Evolutionary conservation across 2,888 invertebrate genomes (phyloP).

Genomic region (Cartodere bifasciata): DNA sequence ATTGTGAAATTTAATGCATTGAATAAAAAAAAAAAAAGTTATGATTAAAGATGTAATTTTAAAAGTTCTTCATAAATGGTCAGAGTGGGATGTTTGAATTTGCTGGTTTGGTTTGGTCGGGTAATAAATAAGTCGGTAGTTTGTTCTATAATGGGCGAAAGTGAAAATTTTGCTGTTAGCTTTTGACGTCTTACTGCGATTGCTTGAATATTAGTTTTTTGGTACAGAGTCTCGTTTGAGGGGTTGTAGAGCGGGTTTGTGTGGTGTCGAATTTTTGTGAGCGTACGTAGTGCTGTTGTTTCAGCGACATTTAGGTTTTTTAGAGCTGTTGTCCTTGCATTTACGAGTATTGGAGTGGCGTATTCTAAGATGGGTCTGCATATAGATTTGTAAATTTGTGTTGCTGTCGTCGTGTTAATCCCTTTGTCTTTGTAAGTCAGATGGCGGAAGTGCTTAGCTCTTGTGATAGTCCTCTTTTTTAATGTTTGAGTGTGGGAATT

Average conservation of each 20-base stretch:
- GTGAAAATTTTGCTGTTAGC: slow-evolving; percentile 3
- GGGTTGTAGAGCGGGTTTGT: slow-evolving; percentile 3
- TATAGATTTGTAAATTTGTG: slow-evolving; percentile 4
- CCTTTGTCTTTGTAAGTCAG: slow-evolving; percentile 4
- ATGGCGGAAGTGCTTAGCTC: slow-evolving; percentile 1
- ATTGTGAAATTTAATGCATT: too few relatives aligned
- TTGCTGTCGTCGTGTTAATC: background rate
- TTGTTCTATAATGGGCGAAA: too few relatives aligned
- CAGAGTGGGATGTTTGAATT: too few relatives aligned
- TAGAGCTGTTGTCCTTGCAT: slow-evolving; percentile 1
- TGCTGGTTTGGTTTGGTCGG: too few relatives aligned
- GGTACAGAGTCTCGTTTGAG: slow-evolving; percentile 1
- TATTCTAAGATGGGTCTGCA: slow-evolving; percentile 4
- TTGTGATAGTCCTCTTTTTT: slow-evolving; percentile 1
- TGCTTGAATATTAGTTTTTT: slow-evolving; percentile 4
- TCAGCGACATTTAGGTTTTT: slow-evolving; percentile 1
- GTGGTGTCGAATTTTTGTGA: slow-evolving; percentile 5
- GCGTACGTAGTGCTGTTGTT: background rate
- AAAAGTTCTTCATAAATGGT: too few relatives aligned
- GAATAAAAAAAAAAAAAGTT: too few relatives aligned
- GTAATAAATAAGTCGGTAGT: too few relatives aligned
- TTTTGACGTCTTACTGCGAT: background rate
- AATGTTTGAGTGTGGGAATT: slow-evolving; percentile 2
- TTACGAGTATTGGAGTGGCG: background rate
- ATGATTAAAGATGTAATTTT: too few relatives aligned